Percentiles rank a stretch among this genome's conserved stretches.
Conservation (phyloP, 2,113 vertebrate species). For the Entosphenus tridentatus region DNA sequence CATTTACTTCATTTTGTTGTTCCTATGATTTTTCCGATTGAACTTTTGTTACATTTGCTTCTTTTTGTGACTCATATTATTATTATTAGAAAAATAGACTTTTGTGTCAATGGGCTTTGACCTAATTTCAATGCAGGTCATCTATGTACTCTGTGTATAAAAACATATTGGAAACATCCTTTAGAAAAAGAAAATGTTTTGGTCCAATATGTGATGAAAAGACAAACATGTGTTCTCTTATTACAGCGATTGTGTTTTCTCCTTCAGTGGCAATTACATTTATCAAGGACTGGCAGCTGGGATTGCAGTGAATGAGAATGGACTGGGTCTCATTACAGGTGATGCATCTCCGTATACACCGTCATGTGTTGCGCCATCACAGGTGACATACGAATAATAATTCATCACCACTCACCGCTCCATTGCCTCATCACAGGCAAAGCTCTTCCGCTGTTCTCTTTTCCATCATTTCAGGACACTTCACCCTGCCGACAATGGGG, state of each 20-base stretch:
- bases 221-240: neutral
- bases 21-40: neutral
- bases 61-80: neutral
- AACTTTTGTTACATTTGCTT: neutral
- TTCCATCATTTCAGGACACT: no score
- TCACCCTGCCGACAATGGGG: no score
- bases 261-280: conserved; percentile 54
- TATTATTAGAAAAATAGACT: neutral
- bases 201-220: neutral
- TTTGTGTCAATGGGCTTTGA: conserved; percentile 6
- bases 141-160: neutral
- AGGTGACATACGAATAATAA: no score
- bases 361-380: no score
- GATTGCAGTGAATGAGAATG: conserved; percentile 64
- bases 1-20: neutral
- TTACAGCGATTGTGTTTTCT: neutral
- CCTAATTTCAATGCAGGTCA: neutral
- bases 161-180: no score
- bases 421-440: no score
- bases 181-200: no score
- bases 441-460: no score
- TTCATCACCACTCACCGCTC: no score
- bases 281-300: conserved; percentile 66
- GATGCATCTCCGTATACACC: neutral
- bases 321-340: conserved; percentile 66